Evolutionary conservation across 2,113 vertebrate species (phyloP).

Genomic region (Heterocephalus glaber): DNA sequence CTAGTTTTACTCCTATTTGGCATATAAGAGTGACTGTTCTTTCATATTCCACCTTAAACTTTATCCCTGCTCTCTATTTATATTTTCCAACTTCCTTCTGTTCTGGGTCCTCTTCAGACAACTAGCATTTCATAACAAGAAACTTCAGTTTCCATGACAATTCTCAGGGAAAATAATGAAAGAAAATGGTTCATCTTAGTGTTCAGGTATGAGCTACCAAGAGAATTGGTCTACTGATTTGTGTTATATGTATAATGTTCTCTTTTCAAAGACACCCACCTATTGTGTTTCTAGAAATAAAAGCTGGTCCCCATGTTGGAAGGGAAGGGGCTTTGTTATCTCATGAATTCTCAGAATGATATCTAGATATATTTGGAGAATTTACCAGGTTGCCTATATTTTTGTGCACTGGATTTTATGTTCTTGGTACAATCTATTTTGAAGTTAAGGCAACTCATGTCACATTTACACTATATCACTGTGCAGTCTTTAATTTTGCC

Average conservation of each 20-base stretch:
- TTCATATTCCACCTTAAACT: neutral
- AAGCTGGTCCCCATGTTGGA: neutral
- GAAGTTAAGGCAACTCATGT: neutral
- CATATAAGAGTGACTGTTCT: neutral
- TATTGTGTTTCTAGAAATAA: slow-evolving; percentile 5
- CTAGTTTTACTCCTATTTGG: neutral
- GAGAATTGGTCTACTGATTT: neutral
- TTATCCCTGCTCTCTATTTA: neutral
- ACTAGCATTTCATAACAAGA: neutral
- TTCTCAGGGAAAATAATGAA: neutral
- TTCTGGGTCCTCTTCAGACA: neutral
- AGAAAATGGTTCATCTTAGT: neutral
- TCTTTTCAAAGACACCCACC: neutral
- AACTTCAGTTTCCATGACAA: neutral
- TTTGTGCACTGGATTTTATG: neutral
- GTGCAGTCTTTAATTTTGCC: neutral
- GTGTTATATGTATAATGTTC: neutral
- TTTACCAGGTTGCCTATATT: neutral
- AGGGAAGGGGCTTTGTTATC: neutral
- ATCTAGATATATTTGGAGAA: slow-evolving; percentile 9
- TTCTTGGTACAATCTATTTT: neutral
- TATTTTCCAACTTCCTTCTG: neutral
- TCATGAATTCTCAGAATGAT: neutral
- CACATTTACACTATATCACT: neutral
- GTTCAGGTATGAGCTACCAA: neutral